Evolutionary conservation across 1,140 invertebrate species (phyloP), one percentile per base, ranked within the genome.

Genomic region (Epicauta chinensis): DNA sequence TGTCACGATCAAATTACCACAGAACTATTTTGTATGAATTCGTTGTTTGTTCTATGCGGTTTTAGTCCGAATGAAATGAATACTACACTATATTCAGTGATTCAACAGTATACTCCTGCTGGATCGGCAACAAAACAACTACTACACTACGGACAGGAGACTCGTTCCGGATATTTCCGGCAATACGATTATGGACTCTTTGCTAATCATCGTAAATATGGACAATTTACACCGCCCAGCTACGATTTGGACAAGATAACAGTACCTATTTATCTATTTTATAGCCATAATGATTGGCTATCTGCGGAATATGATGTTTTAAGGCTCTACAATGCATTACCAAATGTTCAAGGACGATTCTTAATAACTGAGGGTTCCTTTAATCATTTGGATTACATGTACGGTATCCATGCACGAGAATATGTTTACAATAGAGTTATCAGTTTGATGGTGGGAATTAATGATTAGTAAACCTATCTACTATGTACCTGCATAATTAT

Each of bases 71-170:
- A 64, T n/a, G 75, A 80, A 70, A 66, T 77, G 35, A 81, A 77
- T 55, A 71, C 45, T 10, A 82, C 80, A 0, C 78, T 84, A 63
- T 52, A 91, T 0, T 84, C 87, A 0, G 77, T 87, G 0, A 86
- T 91, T 61, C 67, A 88, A 2, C 79, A 81, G 7, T 87, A 96
- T 67, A 81, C 81, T 2, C 93, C 93, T 2, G 87, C 89, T 1
- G 91, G 91, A 4, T 78, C 89, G 0, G 88, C 91, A 0, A 79
- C 82, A 0, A 81, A 82, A 62, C 91, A 69, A 54, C 16, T 93
- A 4, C 72, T 86, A 5, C 88, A 92, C 64, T 91, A 82, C 59
- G 81, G 77, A 0, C 84, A 87, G 65, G 75, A 76, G 52, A 70
- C 79, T 2, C 71, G 71, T 48, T 73, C 76, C 62, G 75, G 73